A percentile compares a stretch with the other conserved stretches of the same genome.
Conservation (phyloP, 2,888 invertebrate genomes). For the Polyommatus icarus region DNA sequence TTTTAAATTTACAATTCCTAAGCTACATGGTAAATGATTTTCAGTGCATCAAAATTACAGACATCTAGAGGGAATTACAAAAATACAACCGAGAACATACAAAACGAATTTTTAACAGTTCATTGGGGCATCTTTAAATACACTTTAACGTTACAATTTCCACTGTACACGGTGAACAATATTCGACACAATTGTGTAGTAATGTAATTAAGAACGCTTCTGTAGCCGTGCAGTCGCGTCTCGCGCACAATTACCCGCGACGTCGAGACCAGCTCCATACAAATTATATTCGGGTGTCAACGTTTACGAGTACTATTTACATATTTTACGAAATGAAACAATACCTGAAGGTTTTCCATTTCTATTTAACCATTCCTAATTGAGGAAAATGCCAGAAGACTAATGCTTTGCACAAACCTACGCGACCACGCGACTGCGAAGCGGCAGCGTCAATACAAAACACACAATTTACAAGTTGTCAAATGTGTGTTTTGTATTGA, state of each 20-base stretch:
- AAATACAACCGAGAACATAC: no score
- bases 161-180: neutral
- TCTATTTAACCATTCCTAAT: neutral
- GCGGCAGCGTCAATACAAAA: no score
- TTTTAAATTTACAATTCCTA: no score
- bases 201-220: neutral
- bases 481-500: no score
- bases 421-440: no score
- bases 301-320: constrained; percentile 18
- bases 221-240: constrained; percentile 9
- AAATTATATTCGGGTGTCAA: constrained; percentile 25
- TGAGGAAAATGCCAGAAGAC: neutral
- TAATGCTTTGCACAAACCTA: no score
- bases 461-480: no score
- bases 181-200: neutral
- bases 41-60: no score
- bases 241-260: constrained; percentile 24
- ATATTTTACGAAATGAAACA: neutral
- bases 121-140: neutral
- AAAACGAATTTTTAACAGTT: no score
- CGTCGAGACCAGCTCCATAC: neutral
- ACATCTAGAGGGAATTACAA: no score
- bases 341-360: neutral
- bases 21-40: no score
- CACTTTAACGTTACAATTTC: neutral